Evolutionary conservation across 2,113 vertebrate species (phyloP), one percentile per base, ranked within the genome.

Genomic region (Tupaia tana): DNA sequence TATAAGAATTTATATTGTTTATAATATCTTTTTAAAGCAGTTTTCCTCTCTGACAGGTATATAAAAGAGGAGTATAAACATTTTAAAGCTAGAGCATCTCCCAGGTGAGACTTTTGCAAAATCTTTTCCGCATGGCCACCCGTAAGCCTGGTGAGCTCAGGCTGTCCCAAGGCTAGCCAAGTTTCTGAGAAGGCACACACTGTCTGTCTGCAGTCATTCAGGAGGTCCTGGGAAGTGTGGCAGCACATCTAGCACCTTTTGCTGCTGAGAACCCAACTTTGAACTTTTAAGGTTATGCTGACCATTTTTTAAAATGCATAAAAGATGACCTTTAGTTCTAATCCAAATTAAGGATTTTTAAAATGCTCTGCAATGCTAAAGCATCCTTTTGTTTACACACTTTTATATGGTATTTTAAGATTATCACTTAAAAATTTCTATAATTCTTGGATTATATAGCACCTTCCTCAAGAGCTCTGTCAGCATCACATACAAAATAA

Each of bases 391-490:
- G 92, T 98, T 98, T 98, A 98, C 97, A 97, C 80, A 92, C 61
- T 97, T 96, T 98, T 96, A 64, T 98, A 97, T 89, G 78, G 56
- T 98, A 77, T 97, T 95, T 93, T 97, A 92, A 95, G 83, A 93
- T 93, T 92, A 98, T 96, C 94, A 95, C 97, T 95, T 98, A 95
- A 95, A 93, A 90, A 96, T 98, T 95, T 98, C 93, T 98, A 87
- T 96, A 80, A 71, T 43, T 77, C 96, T 96, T 74, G 52, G 73
- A 93, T 95, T 96, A 19, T 95, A 88, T 73, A 86, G 43, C 74
- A 71, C 80, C 78, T 90, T 90, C 93, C 79, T 91, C 83, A 89
- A 93, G 96, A 97, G 43, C 73, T 93, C 95, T 98, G 95, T 89
- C 87, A 75, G 92, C 93, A 97, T 89, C 86, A 97, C 97, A 97